phyloP scores from a whole-genome alignment of 2,797 vertebrate species.

The Diglossa cyanea region DNA sequence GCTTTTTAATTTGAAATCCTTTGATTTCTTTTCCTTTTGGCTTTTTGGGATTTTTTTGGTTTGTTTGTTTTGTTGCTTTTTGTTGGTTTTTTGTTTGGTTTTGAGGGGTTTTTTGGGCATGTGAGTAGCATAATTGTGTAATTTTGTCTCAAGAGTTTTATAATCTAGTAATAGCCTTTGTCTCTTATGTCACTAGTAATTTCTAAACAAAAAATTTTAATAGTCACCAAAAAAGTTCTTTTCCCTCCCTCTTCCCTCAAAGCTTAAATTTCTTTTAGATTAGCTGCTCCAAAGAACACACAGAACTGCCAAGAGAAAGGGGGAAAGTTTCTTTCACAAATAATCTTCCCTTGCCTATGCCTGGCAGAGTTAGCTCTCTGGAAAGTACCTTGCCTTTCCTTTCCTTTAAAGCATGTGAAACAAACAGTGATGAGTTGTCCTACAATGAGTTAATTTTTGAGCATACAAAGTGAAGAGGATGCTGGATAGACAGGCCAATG shows the following conservation, averaged over 20 bases:
- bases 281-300: not conserved
- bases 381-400: not conserved
- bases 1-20: not conserved
- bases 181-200: not conserved
- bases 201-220: not conserved
- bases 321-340: not conserved
- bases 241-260: rapidly evolving
- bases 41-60: not conserved
- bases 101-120: not conserved
- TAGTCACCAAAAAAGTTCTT: not conserved
- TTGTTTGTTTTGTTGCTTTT: not conserved
- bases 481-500: not conserved
- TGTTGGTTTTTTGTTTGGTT: not conserved
- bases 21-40: not conserved
- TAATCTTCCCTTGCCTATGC: not conserved
- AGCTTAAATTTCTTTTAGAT: not conserved
- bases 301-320: not conserved
- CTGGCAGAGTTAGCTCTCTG: not conserved
- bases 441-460: not conserved
- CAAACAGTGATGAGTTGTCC: not conserved
- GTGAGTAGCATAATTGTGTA: not conserved
- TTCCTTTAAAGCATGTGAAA: not conserved
- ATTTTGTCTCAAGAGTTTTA: not conserved
- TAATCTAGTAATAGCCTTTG: not conserved
- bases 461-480: not conserved